phyloP scores from a whole-genome alignment of 1,140 invertebrate species.

The Ips typographus region DNA sequence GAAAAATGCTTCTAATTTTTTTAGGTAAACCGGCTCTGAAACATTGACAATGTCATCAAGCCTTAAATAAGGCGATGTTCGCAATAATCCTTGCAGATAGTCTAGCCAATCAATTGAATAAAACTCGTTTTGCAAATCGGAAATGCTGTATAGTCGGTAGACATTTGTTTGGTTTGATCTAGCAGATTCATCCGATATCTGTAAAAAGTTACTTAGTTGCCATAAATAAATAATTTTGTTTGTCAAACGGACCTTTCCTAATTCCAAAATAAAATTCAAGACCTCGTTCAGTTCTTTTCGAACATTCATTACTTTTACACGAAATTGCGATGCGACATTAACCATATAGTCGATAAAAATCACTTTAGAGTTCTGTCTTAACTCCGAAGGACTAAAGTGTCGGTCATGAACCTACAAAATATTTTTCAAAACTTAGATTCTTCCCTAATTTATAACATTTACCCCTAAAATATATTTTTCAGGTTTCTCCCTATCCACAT shows the following conservation, averaged over 20 bases:
- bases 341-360: conserved; percentile 77
- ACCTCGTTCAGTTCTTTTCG: conserved; percentile 76
- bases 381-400: neutral
- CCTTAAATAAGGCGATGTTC: conserved; percentile 58
- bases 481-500: conserved; percentile 39
- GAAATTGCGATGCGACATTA: conserved; percentile 81
- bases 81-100: conserved; percentile 78
- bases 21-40: conserved; percentile 40
- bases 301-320: conserved; percentile 69
- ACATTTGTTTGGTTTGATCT: conserved; percentile 51
- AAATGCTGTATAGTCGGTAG: neutral
- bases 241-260: conserved; percentile 73
- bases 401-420: neutral
- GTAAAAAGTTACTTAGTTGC: neutral
- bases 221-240: neutral
- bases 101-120: conserved; percentile 66
- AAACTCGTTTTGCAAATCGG: conserved; percentile 70
- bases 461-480: conserved; percentile 46
- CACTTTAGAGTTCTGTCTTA: conserved; percentile 32
- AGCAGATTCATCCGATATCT: conserved; percentile 37
- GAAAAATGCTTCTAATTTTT: conserved; percentile 36
- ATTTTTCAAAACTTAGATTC: too few relatives aligned
- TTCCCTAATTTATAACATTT: conserved; percentile 17
- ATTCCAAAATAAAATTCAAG: conserved; percentile 82
- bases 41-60: conserved; percentile 78